Base-by-base conservation (phyloP, 2,113 vertebrate species). In the Sclerurus mexicanus region DNA sequence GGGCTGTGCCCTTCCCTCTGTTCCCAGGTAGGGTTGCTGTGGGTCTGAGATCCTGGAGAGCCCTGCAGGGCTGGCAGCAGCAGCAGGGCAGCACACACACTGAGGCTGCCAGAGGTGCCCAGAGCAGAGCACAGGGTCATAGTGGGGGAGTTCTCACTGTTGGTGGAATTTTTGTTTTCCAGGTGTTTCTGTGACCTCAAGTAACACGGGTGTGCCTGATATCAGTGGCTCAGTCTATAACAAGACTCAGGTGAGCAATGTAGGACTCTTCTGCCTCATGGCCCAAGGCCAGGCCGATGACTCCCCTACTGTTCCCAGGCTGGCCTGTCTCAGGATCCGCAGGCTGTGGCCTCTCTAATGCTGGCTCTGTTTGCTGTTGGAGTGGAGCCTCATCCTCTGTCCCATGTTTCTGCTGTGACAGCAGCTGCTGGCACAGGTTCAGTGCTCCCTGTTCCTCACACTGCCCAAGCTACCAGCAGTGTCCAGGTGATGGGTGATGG, bases 201-300 rank as follows among this genome's bases (percentile, higher is more conserved):
- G 96, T 95, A 98, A 98, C 96, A 98, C 98, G 63, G 99, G 99
- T 93, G 98, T 99, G 35, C 99, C 99, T 85, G 99, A 99, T 76
- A 98, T 99, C 98, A 98, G 98, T 78, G 99, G 98, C 90, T 98
- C 99, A 39, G 99, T 99, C 95, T 99, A 99, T 97, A 99, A 98
- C 93, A 99, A 99, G 97, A 98, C 98, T 90, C 99, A 99, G 99
- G 99, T 99, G 82, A 98, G 97, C 58, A 58, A 6, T 0, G 6
- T 33, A 71, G 75, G 59, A 67, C 39, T 31, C 15, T 56, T 30
- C 10, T 66, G 33, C 18, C 4, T 18, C 44, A 25, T 25, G 28
- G 68, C 62, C 46, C 28, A 19, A 60, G 56, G 35, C 39, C 55
- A 31, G 79, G 73, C 60, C 31, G 2, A 1, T 47, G 40, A 62